These are phyloP conservation scores for Saccostrea cuccullata DNA, from an alignment of 1,140 invertebrate genomes.

Conservation along the genomic window DNA sequence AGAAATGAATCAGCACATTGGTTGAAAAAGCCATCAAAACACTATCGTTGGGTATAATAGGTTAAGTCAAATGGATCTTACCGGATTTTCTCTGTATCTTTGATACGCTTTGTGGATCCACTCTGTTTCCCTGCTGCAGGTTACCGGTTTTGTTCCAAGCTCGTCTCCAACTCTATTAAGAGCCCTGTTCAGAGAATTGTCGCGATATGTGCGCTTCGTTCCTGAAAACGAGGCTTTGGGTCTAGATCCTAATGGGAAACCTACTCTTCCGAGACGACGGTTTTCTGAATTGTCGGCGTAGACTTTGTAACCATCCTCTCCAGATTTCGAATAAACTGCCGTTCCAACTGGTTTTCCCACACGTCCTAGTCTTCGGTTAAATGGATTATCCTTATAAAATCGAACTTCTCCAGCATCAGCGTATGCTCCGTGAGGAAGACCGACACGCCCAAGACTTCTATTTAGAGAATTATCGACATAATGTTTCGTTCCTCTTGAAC, in stretches of 20 bases:
- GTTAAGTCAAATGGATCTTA: constrained; percentile 29
- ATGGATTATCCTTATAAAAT: constrained; percentile 49
- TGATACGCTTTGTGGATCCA: constrained; percentile 25
- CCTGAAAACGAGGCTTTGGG: constrained; percentile 28
- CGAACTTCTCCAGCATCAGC: constrained; percentile 7
- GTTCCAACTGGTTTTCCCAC: constrained; percentile 53
- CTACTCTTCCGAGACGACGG: constrained; percentile 35
- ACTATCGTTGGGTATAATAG: not conserved
- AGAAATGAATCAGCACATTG: too few species aligned
- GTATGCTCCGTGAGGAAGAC: constrained; percentile 32
- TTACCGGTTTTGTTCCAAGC: constrained; percentile 48
- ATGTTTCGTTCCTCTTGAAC: not conserved
- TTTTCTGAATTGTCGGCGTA: constrained; percentile 52
- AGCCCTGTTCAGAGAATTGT: constrained; percentile 51
- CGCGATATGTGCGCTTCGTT: constrained; percentile 41
- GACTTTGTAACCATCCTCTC: not conserved
- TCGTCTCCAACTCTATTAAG: constrained; percentile 55
- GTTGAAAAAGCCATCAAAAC: too few species aligned
- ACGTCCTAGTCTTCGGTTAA: constrained; percentile 53
- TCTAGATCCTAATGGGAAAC: constrained; percentile 34
- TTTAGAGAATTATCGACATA: constrained; percentile 57
- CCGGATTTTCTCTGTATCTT: constrained; percentile 34
- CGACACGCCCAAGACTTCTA: constrained; percentile 49
- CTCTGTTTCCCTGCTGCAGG: constrained; percentile 40
- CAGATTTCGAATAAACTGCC: not conserved